Percentiles rank a stretch among this genome's conserved stretches.
phyloP scores from a whole-genome alignment of 1,140 invertebrate species.

The Coenobita brevimanus region DNA sequence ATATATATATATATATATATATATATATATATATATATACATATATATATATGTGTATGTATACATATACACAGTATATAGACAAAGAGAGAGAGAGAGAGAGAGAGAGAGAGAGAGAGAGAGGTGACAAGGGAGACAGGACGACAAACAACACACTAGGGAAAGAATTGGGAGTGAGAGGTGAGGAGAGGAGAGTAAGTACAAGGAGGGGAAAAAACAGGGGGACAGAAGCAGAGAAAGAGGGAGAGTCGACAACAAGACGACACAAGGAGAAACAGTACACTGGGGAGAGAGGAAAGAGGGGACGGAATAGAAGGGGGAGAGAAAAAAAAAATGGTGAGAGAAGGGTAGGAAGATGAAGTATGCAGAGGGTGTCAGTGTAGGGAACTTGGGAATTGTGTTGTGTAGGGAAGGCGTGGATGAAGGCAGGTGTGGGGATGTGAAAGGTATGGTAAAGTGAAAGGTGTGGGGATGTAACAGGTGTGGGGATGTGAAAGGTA shows the following conservation, averaged over 20 bases:
- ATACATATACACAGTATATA: too few species aligned
- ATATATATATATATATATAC: too few species aligned
- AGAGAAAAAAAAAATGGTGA: too few species aligned
- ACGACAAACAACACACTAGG: neutral
- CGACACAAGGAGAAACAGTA: neutral
- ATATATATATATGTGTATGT: too few species aligned
- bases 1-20: too few species aligned
- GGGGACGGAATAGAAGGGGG: neutral
- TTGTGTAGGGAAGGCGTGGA: neutral
- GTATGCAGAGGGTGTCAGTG: neutral
- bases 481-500: neutral
- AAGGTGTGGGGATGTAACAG: neutral
- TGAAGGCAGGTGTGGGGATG: neutral
- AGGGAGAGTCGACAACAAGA: neutral
- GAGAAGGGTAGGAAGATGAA: neutral
- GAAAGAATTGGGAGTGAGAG: neutral
- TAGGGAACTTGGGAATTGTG: neutral
- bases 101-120: constrained; percentile 1
- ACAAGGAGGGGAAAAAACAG: neutral
- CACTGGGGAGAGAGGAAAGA: neutral
- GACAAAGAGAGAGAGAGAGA: neutral
- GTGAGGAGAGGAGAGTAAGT: neutral
- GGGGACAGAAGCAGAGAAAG: neutral
- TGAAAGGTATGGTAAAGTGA: neutral
- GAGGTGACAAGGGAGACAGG: neutral